Base-by-base conservation (phyloP, 2,888 invertebrate species). In the Apamea crenata region DNA sequence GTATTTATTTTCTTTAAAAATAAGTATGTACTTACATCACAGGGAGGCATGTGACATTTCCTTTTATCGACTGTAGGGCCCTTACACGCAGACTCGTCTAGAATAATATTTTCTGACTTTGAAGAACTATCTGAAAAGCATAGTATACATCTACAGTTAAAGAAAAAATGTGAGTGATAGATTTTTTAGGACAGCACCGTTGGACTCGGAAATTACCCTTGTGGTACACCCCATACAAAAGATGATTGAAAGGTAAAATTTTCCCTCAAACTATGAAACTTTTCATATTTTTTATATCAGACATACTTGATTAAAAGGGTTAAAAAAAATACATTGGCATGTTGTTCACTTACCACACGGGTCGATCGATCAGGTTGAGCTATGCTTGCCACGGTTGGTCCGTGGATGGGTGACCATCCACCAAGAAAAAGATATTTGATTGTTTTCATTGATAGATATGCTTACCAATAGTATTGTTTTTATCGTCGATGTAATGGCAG, bases 21-120 rank as follows among this genome's bases (percentile, higher is more conserved):
- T 3, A 10, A 32, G 21, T 25, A 56, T 16, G 44, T 25, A 84
- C 82, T 80, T 90, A 97, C 97, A 89, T 96, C 96, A 87, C 97
- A 97, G 0, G 96, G 92, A 3, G 96, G 96, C 95, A 96, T 95
- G 74, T 95, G 94, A 81, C 97, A 97, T 84, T 94, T 95, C 74
- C 96, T 93, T 61, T 78, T 92, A 74, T 97, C 96, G 0, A 85
- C 84, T 0, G 88, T 77, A 0, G 91, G 87, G 0, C 97, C 97
- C 80, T 92, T 94, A 86, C 97, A 97, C 21, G 93, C 91, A 1
- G 95, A 92, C 72, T 95, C 93, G 77, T 97, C 97, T 25, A 97
- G 82, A 36, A 95, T 86, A 25, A 96, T 89, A 84, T 91, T 95
- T 36, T 95, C 94, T 0, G 95, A 93, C 61, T 91, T 90, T 0